Evolutionary conservation across 2,113 vertebrate genomes (phyloP).

Genomic region (Nymphicus hollandicus): DNA sequence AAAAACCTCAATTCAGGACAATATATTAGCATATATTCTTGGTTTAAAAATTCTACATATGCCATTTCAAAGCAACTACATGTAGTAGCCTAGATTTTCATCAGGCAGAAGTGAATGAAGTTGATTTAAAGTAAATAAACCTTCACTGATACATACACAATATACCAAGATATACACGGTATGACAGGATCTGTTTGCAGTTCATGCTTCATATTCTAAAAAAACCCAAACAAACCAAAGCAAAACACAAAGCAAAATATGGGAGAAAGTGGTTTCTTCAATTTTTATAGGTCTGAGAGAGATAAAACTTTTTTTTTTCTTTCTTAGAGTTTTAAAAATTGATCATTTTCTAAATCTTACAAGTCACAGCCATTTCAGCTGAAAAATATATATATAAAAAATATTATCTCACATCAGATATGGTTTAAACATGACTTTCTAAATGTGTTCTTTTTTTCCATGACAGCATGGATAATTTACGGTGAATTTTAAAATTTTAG

Average conservation of each 20-base stretch:
- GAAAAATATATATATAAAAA: background rate
- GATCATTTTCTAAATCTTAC: background rate
- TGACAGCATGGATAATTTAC: background rate
- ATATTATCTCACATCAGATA: background rate
- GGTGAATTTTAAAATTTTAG: background rate
- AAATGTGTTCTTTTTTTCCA: background rate
- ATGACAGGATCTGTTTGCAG: background rate
- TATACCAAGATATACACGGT: background rate
- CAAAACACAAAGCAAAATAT: background rate
- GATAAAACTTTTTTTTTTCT: background rate
- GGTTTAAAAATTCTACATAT: background rate
- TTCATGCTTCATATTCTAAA: background rate
- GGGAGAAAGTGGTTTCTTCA: background rate
- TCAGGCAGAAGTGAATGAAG: background rate
- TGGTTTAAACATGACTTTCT: background rate
- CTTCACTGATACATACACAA: background rate
- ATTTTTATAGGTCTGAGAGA: background rate
- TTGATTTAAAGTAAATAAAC: background rate
- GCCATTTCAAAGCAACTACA: background rate
- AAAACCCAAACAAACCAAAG: background rate
- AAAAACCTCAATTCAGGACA: background rate
- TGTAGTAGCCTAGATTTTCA: background rate
- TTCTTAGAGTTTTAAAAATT: background rate
- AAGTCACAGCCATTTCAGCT: background rate
- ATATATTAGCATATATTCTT: background rate